Evolutionary conservation across 2,113 vertebrate genomes (phyloP).

Genomic region (Dolichotis patagonum): DNA sequence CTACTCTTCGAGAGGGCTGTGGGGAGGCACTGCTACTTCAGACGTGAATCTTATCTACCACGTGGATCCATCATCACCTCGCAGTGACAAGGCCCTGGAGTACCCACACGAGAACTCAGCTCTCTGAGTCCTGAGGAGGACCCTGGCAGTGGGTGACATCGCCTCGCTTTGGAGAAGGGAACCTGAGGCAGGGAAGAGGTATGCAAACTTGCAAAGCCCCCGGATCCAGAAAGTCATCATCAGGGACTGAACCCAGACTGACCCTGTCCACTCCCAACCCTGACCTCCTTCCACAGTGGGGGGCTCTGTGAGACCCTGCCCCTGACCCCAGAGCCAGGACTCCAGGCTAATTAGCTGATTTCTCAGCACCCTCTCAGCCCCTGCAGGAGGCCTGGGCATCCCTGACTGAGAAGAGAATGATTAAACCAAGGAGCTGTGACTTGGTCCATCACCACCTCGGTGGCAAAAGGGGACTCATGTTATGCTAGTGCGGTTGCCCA

Average conservation of each 20-base stretch:
- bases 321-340: neutral
- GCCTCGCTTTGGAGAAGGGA: neutral
- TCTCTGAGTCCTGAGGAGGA: neutral
- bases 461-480: constrained; percentile 28
- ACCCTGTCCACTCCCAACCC: accelerated
- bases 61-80: neutral
- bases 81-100: neutral
- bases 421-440: constrained; percentile 66
- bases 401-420: constrained; percentile 69
- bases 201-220: neutral
- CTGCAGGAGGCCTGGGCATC: constrained; percentile 65
- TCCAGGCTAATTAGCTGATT: constrained; percentile 55
- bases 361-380: constrained; percentile 74
- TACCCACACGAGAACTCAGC: neutral
- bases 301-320: accelerated
- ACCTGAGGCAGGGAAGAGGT: neutral
- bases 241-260: neutral
- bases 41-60: neutral
- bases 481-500: neutral
- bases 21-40: neutral
- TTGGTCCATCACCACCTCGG: constrained; percentile 61
- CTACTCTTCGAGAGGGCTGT: neutral
- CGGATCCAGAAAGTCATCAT: neutral
- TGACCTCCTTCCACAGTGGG: neutral
- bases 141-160: too few relatives aligned